Base-by-base conservation (phyloP, 2,888 invertebrate genomes). In the Vesta saturnalis region DNA sequence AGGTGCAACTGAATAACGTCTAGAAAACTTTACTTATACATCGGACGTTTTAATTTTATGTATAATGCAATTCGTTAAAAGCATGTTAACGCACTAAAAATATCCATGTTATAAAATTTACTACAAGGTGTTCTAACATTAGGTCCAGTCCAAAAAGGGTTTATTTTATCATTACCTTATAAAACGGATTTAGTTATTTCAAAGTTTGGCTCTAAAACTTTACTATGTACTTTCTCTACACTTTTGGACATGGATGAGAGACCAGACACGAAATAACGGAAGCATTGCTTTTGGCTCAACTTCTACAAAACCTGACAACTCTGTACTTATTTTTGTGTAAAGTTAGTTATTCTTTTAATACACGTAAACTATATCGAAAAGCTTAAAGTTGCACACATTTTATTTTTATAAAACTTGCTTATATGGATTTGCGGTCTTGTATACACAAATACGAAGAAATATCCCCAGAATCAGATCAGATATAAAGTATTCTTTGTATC, bases 221-320 rank as follows among this genome's bases (percentile, higher is more conserved):
- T 52, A 52, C 19, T 52, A 52, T 43, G 58, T 58, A 39, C 58
- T 58, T 58, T 58, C 47, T 43, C 63, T 47, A 46, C 63, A 56
- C n/a, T 57, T 57, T 16, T 22, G 19, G 57, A 57, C 47, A 57
- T 35, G 63, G 63, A 57, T 63, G 57, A 57, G 46, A 63, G 56
- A 30, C 30, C 63, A 63, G 35, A 54, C 55, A 55, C 52, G 43
- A 63, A 63, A 23, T 57, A 46, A 63, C 21, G 63, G 63, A 55
- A 63, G 63, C 63, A 49, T 63, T 63, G 39, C 63, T 63, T 19
- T 46, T 56, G 46, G n/a, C 12, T 63, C 10, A 56, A 63, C 55
- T 56, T 57, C 46, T n/a, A 23, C 56, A 21, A 63, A 55, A 30
- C 21, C 22, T 15, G 62, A 62, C 52, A 61, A 52, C 16, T 19